Percentiles rank a stretch among this genome's conserved stretches.
Conservation (phyloP, 2,888 invertebrate genomes). For the Tineola bisselliella region DNA sequence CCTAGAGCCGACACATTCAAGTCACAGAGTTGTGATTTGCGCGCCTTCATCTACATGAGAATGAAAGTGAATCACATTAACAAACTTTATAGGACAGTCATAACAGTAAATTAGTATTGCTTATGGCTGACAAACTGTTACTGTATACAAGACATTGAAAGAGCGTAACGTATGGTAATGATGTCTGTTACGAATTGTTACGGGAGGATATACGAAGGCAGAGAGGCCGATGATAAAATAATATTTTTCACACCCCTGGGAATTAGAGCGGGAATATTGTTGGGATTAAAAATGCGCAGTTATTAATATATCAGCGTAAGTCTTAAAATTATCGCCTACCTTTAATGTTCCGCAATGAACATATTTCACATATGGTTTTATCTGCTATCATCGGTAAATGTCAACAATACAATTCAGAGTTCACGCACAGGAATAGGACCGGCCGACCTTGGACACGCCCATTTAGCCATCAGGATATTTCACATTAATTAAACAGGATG, state of each 20-base stretch:
- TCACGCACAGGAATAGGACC: conserved; percentile 29
- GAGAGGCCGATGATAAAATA: not conserved
- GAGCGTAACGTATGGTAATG: conserved; percentile 11
- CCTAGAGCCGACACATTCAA: conserved; percentile 8
- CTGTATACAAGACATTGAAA: conserved; percentile 10
- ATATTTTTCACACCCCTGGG: no score
- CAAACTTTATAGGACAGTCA: conserved; percentile 18
- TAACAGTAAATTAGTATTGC: conserved; percentile 26
- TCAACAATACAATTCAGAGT: conserved; percentile 19
- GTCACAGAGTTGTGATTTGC: conserved; percentile 19
- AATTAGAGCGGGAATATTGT: no score
- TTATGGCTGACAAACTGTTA: conserved; percentile 20
- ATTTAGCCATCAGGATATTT: conserved; percentile 32
- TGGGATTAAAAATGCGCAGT: no score
- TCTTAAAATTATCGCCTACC: not conserved
- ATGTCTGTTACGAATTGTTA: conserved; percentile 4
- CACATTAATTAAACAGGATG: conserved; percentile 44
- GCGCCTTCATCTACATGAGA: conserved; percentile 20
- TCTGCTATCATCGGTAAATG: conserved; percentile 5
- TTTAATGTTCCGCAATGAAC: not conserved
- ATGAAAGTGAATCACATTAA: conserved; percentile 21
- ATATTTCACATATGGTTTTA: conserved; percentile 7
- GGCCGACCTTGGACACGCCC: conserved; percentile 51
- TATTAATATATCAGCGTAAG: not conserved
- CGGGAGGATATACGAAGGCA: not conserved